Conservation (phyloP, 2,888 invertebrate species). For the Craniophora ligustri region DNA sequence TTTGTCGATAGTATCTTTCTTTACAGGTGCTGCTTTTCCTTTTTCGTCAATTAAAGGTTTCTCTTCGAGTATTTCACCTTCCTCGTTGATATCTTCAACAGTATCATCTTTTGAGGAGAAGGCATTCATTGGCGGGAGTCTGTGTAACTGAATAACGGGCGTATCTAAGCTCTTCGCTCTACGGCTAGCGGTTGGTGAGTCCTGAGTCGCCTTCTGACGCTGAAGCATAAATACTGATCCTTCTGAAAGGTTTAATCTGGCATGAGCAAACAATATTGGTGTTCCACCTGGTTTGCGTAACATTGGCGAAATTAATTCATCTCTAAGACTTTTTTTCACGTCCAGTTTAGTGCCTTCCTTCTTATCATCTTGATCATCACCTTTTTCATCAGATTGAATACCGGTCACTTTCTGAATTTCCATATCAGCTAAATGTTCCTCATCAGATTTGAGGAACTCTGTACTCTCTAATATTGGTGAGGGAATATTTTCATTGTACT, state of each 20-base stretch:
- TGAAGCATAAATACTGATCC: conserved; percentile 94
- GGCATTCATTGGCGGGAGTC: conserved; percentile 94
- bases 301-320: conserved; percentile 91
- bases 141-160: conserved; percentile 93
- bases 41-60: conserved; percentile 86
- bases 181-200: conserved; percentile 92
- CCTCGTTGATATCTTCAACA: conserved; percentile 92
- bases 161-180: conserved; percentile 95
- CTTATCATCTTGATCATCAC: conserved; percentile 68
- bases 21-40: conserved; percentile 56
- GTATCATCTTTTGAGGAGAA: conserved; percentile 97
- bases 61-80: conserved; percentile 89
- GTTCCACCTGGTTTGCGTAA: conserved; percentile 92
- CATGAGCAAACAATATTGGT: conserved; percentile 93
- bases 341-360: conserved; percentile 71
- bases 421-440: conserved; percentile 87
- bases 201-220: conserved; percentile 92
- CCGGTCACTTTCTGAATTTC: conserved; percentile 89
- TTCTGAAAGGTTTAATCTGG: conserved; percentile 94
- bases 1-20: conserved; percentile 78
- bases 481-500: conserved; percentile 90
- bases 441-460: conserved; percentile 89
- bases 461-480: conserved; percentile 90
- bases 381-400: conserved; percentile 73
- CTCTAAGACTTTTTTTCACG: conserved; percentile 88